Percentiles rank a stretch among this genome's conserved stretches.
Conservation (phyloP, 2,113 vertebrate species). For the Smithornis capensis region DNA sequence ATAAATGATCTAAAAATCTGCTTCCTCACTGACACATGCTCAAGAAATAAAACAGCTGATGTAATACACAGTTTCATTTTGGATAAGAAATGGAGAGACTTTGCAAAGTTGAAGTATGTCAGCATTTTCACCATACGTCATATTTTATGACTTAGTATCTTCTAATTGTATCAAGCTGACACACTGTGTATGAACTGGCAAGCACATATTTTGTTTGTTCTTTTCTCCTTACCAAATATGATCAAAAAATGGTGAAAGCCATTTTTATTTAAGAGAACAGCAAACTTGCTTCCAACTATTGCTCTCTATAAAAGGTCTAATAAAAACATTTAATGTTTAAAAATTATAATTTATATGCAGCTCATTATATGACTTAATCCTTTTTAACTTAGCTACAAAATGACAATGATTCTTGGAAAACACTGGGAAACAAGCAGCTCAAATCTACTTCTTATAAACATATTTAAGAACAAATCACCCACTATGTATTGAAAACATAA, state of each 20-base stretch:
- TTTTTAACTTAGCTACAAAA: constrained; percentile 12
- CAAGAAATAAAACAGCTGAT: constrained; percentile 23
- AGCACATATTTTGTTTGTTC: background rate
- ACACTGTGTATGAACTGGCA: background rate
- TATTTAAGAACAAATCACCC: background rate
- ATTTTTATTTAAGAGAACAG: background rate
- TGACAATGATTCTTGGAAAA: background rate
- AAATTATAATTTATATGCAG: constrained; percentile 6
- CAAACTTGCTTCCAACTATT: constrained; percentile 9
- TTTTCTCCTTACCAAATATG: constrained; percentile 44
- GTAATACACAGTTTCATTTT: background rate
- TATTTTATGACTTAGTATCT: constrained; percentile 4
- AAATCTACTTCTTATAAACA: constrained; percentile 18
- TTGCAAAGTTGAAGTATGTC: background rate
- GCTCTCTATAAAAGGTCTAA: constrained; percentile 1
- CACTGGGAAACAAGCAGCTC: background rate
- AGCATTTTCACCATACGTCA: background rate
- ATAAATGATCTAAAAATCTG: constrained; percentile 1
- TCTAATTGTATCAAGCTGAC: constrained; percentile 31
- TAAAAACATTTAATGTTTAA: background rate
- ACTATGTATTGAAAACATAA: background rate
- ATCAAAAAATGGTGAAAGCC: constrained; percentile 30
- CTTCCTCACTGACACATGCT: background rate
- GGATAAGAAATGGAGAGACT: background rate
- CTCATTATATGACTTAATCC: background rate